Evolutionary conservation across 2,113 vertebrate genomes (phyloP), one percentile per base, ranked within the genome.

Genomic region (Tautogolabrus adspersus): DNA sequence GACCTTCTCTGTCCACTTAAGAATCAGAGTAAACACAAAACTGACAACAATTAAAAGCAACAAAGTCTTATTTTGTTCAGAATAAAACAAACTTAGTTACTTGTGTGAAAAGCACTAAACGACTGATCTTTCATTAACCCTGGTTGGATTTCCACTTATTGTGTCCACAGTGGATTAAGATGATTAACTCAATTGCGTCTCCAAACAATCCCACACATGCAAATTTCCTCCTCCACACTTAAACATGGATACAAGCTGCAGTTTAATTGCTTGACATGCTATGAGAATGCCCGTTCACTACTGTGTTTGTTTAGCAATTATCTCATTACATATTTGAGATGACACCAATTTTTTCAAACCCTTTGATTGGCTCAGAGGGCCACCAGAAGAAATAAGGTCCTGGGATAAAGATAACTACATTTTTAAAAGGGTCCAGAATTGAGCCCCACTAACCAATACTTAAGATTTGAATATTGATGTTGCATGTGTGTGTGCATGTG

Each of bases 391-490:
- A 5, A 34, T 6, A 34, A 34, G 5, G 30, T 6, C 30, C 30
- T 34, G 3, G 30, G 30, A 34, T 34, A 4, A 34, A 34, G 30
- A 44, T 10, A 42, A 42, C 40, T 42, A 11, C 40, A 42, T 3
- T 42, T 42, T 57, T 34, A 18, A 19, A 58, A 58, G 57, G 56
- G 57, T 6, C 11, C 55, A 12, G 18, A 13, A 16, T 52, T 68
- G 46, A 49, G 46, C 8, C 26, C 54, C 49, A 49, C 83, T 83
- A 64, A 56, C 37, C 42, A 19, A 15, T 69, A 38, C 52, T 55
- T 78, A 37, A n/a, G 42, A 75, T 77, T 9, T 65, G 66, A 66
- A 61, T 62, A 42, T 66, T 51, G 46, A 42, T n/a, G 60, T 26
- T 23, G 21, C 37, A 40, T 66, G 40, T 55, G 63, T 47, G 52